Base-by-base conservation (phyloP, 2,113 vertebrate species). In the Mesembrinibis cayennensis region DNA sequence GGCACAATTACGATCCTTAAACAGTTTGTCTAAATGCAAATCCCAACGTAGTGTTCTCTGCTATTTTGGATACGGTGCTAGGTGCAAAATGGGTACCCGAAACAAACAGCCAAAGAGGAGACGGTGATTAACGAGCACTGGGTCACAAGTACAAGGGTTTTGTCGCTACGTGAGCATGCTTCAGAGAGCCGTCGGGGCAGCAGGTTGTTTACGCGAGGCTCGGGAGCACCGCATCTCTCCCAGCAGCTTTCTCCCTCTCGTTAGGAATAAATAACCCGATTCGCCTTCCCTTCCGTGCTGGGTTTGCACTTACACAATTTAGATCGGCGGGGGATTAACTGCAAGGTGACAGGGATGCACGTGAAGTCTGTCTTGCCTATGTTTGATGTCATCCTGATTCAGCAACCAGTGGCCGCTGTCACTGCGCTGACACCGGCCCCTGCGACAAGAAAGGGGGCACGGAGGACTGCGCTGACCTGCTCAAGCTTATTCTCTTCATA, bases 131-230 rank as follows among this genome's bases (percentile, higher is more conserved):
- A 93, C 6, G 34, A 94, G 96, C 91, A 25, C 71, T 93, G 17
- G 25, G 90, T 26, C 95, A 97, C 94, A 62, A 50, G 95, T 63
- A 95, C 61, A 7, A 2, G 44, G 71, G 94, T 80, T 44, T 83
- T 14, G 7, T 32, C 44, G 62, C 83, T 3, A 63, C 4, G 0
- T 25, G 50, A 61, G 85, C 55, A 83, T 67, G 15, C 10, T 26
- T 77, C 79, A 49, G 55, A 79, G 95, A 87, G 93, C 89, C 85
- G 95, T 38, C 13, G 8, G 42, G 84, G 56, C 67, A 93, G 93
- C 89, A 88, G 90, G 95, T 72, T 95, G 65, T 86, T 95, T 61
- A 82, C 82, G 32, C 16, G 87, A 86, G 93, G 93, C 78, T 59
- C 30, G 30, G 50, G 58, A 84, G 79, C 81, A 20, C 12, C 1